Base-by-base conservation (phyloP, 2,888 invertebrate genomes). In the Antheraea assamensis region DNA sequence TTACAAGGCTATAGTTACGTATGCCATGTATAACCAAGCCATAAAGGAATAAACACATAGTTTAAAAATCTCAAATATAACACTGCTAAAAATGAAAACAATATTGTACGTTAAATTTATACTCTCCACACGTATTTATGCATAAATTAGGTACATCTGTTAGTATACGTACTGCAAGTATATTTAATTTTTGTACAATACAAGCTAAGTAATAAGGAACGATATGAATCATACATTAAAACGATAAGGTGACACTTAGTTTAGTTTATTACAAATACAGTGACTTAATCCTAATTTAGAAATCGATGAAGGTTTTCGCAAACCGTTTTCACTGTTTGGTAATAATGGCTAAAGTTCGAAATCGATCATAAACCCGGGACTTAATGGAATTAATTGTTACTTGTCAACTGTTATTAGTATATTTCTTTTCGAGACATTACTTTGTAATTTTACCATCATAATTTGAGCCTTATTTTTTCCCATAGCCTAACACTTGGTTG, bases 241-340 rank as follows among this genome's bases (percentile, higher is more conserved):
- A 74, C 73, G 21, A 58, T 49, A 74, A 72, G 58, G 55, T 72
- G 71, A 74, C 66, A 42, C 30, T 71, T 66, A 74, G 64, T 42
- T 42, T 71, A 55, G 55, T 66, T 35, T 58, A 30, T 55, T 74
- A 73, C 71, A 74, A 58, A 75, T 78, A 81, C 58, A 74, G 74
- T 76, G 73, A 77, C 79, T 80, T 80, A 81, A 42, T 71, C 76
- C 79, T 90, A 90, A 85, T 89, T 91, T 90, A 88, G 88, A 90
- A 85, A 87, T 85, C 81, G 78, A 81, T 78, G 78, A 75, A 70
- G 35, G 55, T 70, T n/a, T 68, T 24, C 68, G 35, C 21, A 68
- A 35, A 19, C 42, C 42, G 24, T 35, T 58, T n/a, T 70, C 61
- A 4, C 49, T 49, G 13, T 24, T 70, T 42, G 35, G 73, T 21